Evolutionary conservation across 2,113 vertebrate genomes (phyloP).

Genomic region (Axis porcinus): DNA sequence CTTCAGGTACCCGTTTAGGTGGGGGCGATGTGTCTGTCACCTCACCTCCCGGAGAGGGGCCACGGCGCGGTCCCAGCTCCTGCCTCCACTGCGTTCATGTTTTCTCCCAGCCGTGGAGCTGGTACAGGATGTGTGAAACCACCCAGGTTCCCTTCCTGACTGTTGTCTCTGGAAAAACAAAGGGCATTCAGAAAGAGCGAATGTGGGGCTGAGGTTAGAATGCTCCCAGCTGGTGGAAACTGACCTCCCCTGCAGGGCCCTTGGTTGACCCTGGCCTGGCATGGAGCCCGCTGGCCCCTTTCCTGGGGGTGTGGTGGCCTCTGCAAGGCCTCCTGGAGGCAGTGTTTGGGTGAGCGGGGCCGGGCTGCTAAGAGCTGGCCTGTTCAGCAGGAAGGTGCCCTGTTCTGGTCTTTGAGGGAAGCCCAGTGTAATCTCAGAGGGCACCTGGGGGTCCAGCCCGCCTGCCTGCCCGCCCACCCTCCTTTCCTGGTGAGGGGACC

Average conservation of each 20-base stretch:
- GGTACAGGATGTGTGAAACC: too few relatives aligned
- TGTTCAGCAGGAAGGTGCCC: accelerated
- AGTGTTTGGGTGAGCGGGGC: not conserved
- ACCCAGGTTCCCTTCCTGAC: not conserved
- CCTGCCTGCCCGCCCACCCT: not conserved
- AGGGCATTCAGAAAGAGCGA: not conserved
- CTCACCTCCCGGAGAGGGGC: not conserved
- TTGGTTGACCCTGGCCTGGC: not conserved
- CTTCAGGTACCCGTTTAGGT: accelerated
- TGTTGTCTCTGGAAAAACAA: not conserved
- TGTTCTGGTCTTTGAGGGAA: not conserved
- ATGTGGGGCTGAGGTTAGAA: accelerated
- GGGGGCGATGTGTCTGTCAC: not conserved
- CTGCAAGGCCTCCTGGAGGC: not conserved
- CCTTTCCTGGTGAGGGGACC: not conserved
- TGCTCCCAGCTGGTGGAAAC: not conserved
- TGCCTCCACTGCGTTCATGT: too few relatives aligned
- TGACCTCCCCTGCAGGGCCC: not conserved
- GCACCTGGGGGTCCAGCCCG: not conserved
- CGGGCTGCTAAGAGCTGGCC: not conserved
- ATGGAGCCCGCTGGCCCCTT: accelerated
- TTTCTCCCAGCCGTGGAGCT: not conserved
- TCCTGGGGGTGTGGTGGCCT: not conserved
- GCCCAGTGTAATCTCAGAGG: accelerated
- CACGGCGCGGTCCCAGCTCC: accelerated